Evolutionary conservation across 2,888 invertebrate genomes (phyloP).

Genomic region (Ligdia adustata): DNA sequence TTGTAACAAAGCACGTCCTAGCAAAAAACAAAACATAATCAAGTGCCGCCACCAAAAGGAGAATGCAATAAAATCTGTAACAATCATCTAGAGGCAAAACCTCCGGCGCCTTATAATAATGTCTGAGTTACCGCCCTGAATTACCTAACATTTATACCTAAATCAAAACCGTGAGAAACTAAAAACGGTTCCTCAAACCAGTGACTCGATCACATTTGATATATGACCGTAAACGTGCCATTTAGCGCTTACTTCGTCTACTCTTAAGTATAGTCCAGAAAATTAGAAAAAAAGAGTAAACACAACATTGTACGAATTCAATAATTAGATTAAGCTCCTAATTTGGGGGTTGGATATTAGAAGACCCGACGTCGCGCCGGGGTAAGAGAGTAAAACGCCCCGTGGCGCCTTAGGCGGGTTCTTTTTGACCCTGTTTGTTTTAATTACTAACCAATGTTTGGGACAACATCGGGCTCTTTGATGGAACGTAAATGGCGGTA

Average conservation of each 20-base stretch:
- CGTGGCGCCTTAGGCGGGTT: conserved; percentile 78
- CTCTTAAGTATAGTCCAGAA: conserved; percentile 80
- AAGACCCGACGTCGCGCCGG: conserved; percentile 68
- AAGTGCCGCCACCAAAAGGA: conserved; percentile 36
- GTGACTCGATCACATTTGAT: conserved; percentile 77
- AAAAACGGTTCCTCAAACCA: conserved; percentile 51
- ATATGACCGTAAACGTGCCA: conserved; percentile 82
- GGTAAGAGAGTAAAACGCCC: conserved; percentile 69
- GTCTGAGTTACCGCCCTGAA: conserved; percentile 54
- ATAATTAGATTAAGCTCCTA: conserved; percentile 83
- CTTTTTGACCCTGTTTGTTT: conserved; percentile 82
- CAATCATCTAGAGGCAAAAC: conserved; percentile 76
- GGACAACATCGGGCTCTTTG: conserved; percentile 62
- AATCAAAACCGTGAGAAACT: conserved; percentile 75
- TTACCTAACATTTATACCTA: conserved; percentile 51
- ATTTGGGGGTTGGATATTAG: conserved; percentile 73
- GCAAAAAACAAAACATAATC: conserved; percentile 30
- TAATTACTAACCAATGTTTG: conserved; percentile 79
- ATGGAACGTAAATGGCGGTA: conserved; percentile 33
- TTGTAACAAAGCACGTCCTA: conserved; percentile 4
- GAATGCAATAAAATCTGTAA: conserved; percentile 65
- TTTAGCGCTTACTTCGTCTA: conserved; percentile 82
- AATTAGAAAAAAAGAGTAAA: conserved; percentile 83
- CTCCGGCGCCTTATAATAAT: conserved; percentile 65
- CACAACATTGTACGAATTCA: conserved; percentile 83